These are phyloP conservation scores for Diarsia brunnea DNA, from an alignment of 2,888 invertebrate species.

Conservation along the genomic window DNA sequence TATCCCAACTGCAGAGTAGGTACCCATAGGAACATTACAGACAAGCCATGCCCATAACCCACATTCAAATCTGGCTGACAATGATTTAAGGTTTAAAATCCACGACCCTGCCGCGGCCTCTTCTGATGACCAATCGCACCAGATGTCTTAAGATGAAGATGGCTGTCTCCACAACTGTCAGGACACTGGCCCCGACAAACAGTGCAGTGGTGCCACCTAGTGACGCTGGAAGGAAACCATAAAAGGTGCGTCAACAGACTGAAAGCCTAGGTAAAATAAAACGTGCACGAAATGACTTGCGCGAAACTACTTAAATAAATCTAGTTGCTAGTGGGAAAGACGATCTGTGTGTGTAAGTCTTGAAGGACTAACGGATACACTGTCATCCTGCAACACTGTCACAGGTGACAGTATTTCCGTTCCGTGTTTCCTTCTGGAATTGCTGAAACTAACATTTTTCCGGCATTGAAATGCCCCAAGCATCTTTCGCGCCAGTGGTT, in stretches of 20 bases:
- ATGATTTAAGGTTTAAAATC: constrained; percentile 62
- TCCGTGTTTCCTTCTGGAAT: too few relatives aligned
- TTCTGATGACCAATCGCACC: constrained; percentile 57
- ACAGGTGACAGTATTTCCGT: too few relatives aligned
- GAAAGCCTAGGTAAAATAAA: background rate
- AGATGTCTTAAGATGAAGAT: constrained; percentile 80
- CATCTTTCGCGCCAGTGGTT: background rate
- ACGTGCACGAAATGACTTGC: background rate
- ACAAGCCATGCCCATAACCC: background rate
- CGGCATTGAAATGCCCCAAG: background rate
- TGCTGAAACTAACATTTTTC: background rate
- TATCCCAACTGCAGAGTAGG: background rate
- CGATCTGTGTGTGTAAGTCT: background rate
- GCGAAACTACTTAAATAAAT: background rate
- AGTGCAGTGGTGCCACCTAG: constrained; percentile 88
- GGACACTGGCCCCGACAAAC: constrained; percentile 87
- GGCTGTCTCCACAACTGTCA: constrained; percentile 84
- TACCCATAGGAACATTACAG: background rate
- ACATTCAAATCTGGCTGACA: background rate
- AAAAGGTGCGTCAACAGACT: background rate
- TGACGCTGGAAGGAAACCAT: constrained; percentile 78
- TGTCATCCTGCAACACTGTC: too few relatives aligned
- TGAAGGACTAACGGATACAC: background rate
- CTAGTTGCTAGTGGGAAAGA: background rate
- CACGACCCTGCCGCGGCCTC: constrained; percentile 49